Conservation (phyloP, 2,113 vertebrate genomes). For the Crotalus helleri region DNA sequence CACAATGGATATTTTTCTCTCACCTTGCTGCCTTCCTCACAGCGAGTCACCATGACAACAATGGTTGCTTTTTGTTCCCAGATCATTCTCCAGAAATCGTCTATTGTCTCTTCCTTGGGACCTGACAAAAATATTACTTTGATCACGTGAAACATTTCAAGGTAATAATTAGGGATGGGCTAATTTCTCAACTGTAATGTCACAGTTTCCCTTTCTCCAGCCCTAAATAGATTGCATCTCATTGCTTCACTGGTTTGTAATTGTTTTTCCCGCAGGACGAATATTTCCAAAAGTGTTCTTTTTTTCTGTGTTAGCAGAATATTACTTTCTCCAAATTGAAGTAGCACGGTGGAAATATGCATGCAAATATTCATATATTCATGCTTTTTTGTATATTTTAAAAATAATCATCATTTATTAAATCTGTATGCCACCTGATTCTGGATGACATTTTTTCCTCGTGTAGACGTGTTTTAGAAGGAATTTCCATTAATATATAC, state of each 20-base stretch:
- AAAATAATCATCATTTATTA: not conserved
- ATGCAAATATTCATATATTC: not conserved
- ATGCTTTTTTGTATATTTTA: not conserved
- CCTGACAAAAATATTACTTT: conserved; percentile 67
- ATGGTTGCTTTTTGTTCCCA: conserved; percentile 97
- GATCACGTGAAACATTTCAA: not conserved
- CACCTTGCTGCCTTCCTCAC: conserved; percentile 93
- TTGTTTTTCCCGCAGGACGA: not conserved
- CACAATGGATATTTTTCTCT: conserved; percentile 22
- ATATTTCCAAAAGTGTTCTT: not conserved
- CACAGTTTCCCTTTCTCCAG: not conserved
- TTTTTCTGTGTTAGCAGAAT: not conserved
- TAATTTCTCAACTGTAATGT: not conserved
- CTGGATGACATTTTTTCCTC: not conserved
- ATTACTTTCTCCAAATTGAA: not conserved
- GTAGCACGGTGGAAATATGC: not conserved
- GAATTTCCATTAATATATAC: not conserved
- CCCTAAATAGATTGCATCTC: not conserved
- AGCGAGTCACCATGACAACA: conserved; percentile 97
- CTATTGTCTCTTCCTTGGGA: conserved; percentile 89
- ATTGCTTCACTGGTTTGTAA: not conserved
- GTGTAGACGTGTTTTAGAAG: not conserved
- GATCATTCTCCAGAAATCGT: conserved; percentile 97
- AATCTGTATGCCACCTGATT: not conserved
- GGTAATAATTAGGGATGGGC: not conserved